Evolutionary conservation across 2,113 vertebrate species (phyloP).

Genomic region (Cyphomyrus discorhynchus): DNA sequence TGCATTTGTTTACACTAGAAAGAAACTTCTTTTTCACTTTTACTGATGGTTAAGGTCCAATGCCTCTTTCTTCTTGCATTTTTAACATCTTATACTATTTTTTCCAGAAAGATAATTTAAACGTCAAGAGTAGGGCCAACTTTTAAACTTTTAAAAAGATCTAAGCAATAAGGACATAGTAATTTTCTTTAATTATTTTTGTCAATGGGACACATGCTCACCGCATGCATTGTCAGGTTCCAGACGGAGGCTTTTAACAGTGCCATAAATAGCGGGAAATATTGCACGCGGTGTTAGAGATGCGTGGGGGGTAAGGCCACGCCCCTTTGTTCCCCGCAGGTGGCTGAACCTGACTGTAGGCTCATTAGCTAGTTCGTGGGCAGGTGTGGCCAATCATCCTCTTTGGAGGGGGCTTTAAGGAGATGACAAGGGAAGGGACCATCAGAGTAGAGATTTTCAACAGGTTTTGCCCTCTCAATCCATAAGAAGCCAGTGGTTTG

Average conservation of each 20-base stretch:
- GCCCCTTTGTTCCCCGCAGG: not conserved
- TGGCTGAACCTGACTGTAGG: not conserved
- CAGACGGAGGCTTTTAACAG: not conserved
- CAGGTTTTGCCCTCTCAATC: not conserved
- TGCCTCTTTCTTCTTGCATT: not conserved
- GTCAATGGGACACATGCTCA: not conserved
- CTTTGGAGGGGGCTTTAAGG: not conserved
- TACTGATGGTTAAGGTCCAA: not conserved
- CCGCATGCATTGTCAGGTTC: not conserved
- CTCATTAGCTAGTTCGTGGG: not conserved
- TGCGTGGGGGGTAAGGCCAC: not conserved
- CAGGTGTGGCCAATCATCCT: not conserved
- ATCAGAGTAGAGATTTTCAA: not conserved
- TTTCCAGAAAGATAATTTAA: not conserved
- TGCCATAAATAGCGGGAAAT: not conserved
- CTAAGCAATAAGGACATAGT: not conserved
- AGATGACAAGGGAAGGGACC: not conserved
- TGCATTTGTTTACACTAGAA: not conserved
- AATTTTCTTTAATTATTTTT: not conserved
- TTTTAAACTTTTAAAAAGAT: not conserved
- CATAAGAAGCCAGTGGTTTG: not conserved
- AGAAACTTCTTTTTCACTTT: not conserved
- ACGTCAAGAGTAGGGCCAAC: not conserved
- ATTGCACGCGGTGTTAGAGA: not conserved
- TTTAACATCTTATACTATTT: not conserved